Percentiles rank a stretch among this genome's conserved stretches.
Evolutionary conservation across 2,888 invertebrate genomes (phyloP).

Genomic region (Cancer borealis): DNA sequence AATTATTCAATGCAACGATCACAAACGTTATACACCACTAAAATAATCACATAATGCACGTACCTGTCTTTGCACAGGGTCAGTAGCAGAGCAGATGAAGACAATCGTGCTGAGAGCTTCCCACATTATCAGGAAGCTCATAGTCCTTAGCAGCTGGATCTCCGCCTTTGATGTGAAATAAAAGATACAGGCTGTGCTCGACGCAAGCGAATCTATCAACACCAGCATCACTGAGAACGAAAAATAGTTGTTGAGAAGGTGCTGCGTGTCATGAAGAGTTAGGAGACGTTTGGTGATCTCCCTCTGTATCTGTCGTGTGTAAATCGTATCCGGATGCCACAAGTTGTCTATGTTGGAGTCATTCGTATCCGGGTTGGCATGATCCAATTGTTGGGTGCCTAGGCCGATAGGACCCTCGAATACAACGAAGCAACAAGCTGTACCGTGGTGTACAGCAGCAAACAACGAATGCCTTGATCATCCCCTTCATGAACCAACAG

Average conservation of each 20-base stretch:
- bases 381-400: background rate
- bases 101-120: background rate
- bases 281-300: background rate
- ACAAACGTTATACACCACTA: background rate
- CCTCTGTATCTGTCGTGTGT: background rate
- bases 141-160: background rate
- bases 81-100: background rate
- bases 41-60: background rate
- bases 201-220: background rate
- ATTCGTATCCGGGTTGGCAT: background rate
- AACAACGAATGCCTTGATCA: background rate
- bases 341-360: background rate
- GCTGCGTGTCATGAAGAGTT: constrained; percentile 5
- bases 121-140: background rate
- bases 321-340: background rate
- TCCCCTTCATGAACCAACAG: background rate
- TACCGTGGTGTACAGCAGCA: background rate
- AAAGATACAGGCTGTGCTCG: background rate
- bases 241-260: constrained; percentile 44
- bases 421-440: background rate
- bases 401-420: background rate
- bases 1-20: background rate
- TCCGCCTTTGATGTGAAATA: background rate
- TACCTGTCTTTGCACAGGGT: constrained; percentile 28
- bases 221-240: constrained; percentile 34